Conservation (phyloP, 1,140 invertebrate species). For the Linepithema humile region DNA sequence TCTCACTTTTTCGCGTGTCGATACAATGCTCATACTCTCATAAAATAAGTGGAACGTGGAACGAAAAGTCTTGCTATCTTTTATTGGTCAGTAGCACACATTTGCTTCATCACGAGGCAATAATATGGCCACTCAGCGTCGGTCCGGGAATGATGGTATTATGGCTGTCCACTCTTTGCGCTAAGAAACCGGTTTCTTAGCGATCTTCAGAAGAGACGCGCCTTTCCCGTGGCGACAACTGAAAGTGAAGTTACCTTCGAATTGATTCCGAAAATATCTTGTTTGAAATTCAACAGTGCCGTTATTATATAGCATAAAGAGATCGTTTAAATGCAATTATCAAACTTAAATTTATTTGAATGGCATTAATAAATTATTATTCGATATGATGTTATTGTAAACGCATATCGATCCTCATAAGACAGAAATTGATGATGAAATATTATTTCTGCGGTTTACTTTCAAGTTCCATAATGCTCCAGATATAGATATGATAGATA, state of each 20-base stretch:
- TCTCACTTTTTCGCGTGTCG: slow-evolving; percentile 4
- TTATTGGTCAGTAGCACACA: slow-evolving; percentile 72
- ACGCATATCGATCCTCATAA: too few relatives aligned
- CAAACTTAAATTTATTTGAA: neutral
- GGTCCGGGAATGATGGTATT: slow-evolving; percentile 67
- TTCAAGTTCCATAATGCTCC: too few relatives aligned
- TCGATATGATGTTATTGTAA: too few relatives aligned
- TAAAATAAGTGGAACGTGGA: slow-evolving; percentile 9
- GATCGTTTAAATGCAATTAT: neutral
- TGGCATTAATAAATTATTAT: too few relatives aligned
- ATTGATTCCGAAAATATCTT: slow-evolving; percentile 64
- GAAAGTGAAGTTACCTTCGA: slow-evolving; percentile 63
- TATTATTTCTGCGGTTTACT: too few relatives aligned
- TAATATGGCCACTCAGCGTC: slow-evolving; percentile 70
- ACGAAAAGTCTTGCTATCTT: slow-evolving; percentile 70
- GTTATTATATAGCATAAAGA: neutral
- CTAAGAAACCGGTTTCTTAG: slow-evolving; percentile 72
- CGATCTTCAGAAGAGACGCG: slow-evolving; percentile 50
- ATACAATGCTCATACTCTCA: slow-evolving; percentile 18
- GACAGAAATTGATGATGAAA: too few relatives aligned
- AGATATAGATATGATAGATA: too few relatives aligned
- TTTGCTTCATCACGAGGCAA: slow-evolving; percentile 72
- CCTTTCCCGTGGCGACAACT: slow-evolving; percentile 34
- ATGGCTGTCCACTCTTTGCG: slow-evolving; percentile 62
- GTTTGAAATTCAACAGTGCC: slow-evolving; percentile 48